Evolutionary conservation across 2,113 vertebrate species (phyloP), one percentile per base, ranked within the genome.

Genomic region (Saimiri boliviensis): DNA sequence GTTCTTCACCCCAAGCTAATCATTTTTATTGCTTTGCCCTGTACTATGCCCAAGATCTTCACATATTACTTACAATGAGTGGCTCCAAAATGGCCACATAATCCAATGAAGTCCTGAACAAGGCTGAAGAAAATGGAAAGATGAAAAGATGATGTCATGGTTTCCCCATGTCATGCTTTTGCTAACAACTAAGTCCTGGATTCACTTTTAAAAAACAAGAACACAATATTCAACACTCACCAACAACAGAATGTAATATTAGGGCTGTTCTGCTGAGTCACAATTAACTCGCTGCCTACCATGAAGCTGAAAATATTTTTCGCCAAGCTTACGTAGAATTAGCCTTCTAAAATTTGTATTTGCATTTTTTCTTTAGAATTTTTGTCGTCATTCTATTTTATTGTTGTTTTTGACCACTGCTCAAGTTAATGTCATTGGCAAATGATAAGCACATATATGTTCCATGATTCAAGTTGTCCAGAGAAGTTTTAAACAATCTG

Each of bases 201-300:
- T 52, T 83, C 49, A 32, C 68, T 95, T 93, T 58, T n/a, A 86
- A 86, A 80, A 95, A 77, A 76, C n/a, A 91, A 47, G n/a, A 71
- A 25, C 23, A 60, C 32, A 70, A 10, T 19, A 37, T 45, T 83
- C 81, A 80, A 60, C 21, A 81, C 58, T 54, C 35, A 73, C 54
- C 40, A 79, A 91, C 30, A 94, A 85, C n/a, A 76, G 84, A 91
- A 71, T 42, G 4, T 63, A 49, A 86, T 23, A 5, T 74, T 40
- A 52, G 54, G 21, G 19, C 16, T 74, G 37, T 86, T 70, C 40
- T 91, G 42, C 30, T 71, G 20, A n/a, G 47, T 93, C 74, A 86
- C 35, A 40, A 60, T 80, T 58, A 93, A 86, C 66, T 52, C 20
- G 8, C 49, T 49, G 20, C n/a, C n/a, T n/a, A 27, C 32, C 42